Base-by-base conservation (phyloP, 1,140 invertebrate genomes). In the Bombus confusus region DNA sequence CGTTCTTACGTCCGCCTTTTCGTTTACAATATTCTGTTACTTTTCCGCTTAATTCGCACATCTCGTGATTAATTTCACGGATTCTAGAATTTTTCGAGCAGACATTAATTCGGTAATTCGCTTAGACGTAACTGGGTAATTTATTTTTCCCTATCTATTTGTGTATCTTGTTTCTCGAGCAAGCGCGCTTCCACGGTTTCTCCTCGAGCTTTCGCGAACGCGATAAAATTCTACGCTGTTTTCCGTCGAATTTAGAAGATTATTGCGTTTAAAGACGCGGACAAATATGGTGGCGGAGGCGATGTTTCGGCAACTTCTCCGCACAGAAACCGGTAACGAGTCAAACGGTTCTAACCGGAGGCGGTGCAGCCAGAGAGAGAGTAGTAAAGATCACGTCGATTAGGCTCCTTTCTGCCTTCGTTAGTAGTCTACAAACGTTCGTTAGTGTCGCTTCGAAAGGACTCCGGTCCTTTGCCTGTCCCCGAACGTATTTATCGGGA, bases 391-490 rank as follows among this genome's bases (percentile, higher is more conserved):
- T 85, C 76, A 62, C 52, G 66, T 85, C 68, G 86, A 87, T 87
- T 87, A 85, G 86, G 62, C 76, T 80, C 82, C 76, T 80, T 87
- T 87, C 86, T 87, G 74, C 86, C 76, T 85, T 87, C 86, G 82
- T 87, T 87, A 87, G 86, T 85, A 85, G 62, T 80, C 71, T 64
- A 85, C 82, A 87, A 87, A 76, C 82, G 86, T 87, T 87, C 86
- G 86, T 87, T 87, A 87, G 86, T 52, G 76, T 80, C 43, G 69
- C 71, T 80, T 78, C 75, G 81, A 77, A 79, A 83, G 80, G 80
- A 86, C 52, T 86, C 57, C 57, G 34, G 75, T 39, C 75, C 85
- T 86, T 86, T 79, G 81, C 74, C 79, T 39, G 57, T 34, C 31
- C 75, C 10, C 73, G 66, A 71, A 71, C 59, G 66, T 82, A 83